Evolutionary conservation across 2,888 invertebrate species (phyloP), one percentile per base, ranked within the genome.

Genomic region (Amiota minor): DNA sequence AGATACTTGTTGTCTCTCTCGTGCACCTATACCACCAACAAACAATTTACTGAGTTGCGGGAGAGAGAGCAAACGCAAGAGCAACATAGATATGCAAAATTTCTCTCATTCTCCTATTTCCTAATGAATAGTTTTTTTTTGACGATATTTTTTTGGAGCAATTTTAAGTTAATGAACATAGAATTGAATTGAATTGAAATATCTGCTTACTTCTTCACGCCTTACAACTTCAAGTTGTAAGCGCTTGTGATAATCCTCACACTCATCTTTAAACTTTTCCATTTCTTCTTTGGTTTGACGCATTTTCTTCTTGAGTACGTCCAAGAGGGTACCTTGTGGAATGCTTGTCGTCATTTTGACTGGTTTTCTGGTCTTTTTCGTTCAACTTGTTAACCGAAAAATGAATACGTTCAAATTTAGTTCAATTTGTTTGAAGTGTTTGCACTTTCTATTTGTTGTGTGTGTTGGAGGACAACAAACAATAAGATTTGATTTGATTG

Each of bases 291-390:
- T 98, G 87, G 98, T 97, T 91, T 97, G 97, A 86, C 97, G 94
- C 98, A 99, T 99, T 94, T 99, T 99, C 94, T 98, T 98, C 94
- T 99, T 99, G 89, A 99, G 93, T 89, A 98, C 97, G 92, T 98
- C 98, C 91, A 99, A 92, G 87, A 98, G 94, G 89, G 96, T 95
- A 90, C 97, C 97, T 92, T 97, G 97, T 91, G 95, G 95, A 92
- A 96, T 94, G 91, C 94, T 95, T 90, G 95, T 93, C 92, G 96
- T 95, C 96, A 96, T 96, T 79, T 86, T 86, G 79, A 80, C 80
- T 83, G 76, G 75, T 74, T 76, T 64, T 70, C 71, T 75, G 47
- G 74, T 35, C 76, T 73, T 75, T 80, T 71, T 85, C 76, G 84
- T 78, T 81, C 69, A 76, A 81, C 75, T 68, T 76, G 81, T 79